A percentile compares a stretch with the other conserved stretches of the same genome.
phyloP scores from a whole-genome alignment of 2,113 vertebrate species.

The Corvus hawaiiensis region DNA sequence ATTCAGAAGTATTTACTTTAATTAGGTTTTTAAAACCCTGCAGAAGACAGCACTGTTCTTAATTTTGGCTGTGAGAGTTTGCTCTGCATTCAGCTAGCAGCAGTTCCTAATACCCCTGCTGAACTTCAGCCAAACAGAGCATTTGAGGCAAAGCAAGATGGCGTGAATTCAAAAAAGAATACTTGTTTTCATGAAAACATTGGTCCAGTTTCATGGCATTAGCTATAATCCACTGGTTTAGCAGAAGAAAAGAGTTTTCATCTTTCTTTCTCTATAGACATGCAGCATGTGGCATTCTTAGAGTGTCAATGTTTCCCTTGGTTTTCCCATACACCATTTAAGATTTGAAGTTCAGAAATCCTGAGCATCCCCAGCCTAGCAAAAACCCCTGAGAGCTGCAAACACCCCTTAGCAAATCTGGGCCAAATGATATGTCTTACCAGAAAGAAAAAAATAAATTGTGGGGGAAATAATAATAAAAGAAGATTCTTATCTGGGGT shows the following conservation, averaged over 20 bases:
- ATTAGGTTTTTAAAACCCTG: slow-evolving; percentile 62
- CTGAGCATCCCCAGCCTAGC: background rate
- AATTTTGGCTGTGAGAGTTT: slow-evolving; percentile 67
- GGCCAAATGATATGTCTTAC: background rate
- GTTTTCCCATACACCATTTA: background rate
- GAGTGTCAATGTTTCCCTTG: background rate
- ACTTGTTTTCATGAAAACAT: slow-evolving; percentile 50
- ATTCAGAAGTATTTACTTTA: slow-evolving; percentile 68
- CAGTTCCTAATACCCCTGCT: slow-evolving; percentile 24
- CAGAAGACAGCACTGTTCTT: slow-evolving; percentile 70
- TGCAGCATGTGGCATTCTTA: background rate
- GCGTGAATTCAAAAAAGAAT: background rate
- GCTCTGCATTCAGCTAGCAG: slow-evolving; percentile 29
- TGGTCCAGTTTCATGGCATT: slow-evolving; percentile 51
- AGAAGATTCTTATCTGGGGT: background rate
- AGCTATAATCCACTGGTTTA: slow-evolving; percentile 36
- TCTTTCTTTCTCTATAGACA: background rate
- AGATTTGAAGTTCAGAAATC: background rate
- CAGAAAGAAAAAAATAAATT: no score
- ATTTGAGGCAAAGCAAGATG: slow-evolving; percentile 56
- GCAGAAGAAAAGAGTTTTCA: slow-evolving; percentile 18
- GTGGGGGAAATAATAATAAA: background rate
- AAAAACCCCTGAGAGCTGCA: background rate
- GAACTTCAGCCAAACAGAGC: slow-evolving; percentile 49
- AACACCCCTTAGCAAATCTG: background rate